Evolutionary conservation across 2,888 invertebrate species (phyloP).

Genomic region (Ypsolopha sequella): DNA sequence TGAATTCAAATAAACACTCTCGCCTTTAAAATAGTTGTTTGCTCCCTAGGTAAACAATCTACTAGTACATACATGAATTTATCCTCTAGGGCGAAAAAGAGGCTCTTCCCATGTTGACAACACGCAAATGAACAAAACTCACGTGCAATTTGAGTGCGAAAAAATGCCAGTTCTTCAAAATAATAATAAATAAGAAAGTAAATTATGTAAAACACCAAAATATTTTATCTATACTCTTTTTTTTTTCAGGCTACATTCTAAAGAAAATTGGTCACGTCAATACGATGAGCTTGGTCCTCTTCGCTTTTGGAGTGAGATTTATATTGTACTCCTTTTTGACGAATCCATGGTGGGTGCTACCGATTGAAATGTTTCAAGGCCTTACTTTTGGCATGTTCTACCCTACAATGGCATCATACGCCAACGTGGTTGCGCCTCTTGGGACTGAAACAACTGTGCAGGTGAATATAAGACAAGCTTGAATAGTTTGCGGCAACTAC

Average conservation of each 20-base stretch:
- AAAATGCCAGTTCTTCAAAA: too few relatives aligned
- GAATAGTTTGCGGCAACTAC: neutral
- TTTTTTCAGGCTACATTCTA: constrained; percentile 74
- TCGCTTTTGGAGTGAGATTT: constrained; percentile 85
- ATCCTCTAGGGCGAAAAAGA: too few relatives aligned
- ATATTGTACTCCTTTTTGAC: constrained; percentile 83
- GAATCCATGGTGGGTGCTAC: constrained; percentile 87
- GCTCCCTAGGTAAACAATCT: too few relatives aligned
- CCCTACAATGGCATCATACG: constrained; percentile 90
- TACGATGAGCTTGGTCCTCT: constrained; percentile 85
- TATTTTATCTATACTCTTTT: neutral
- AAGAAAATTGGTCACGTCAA: constrained; percentile 85
- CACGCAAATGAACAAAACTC: too few relatives aligned
- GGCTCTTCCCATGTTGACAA: too few relatives aligned
- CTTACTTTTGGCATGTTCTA: constrained; percentile 91
- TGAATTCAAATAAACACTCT: too few relatives aligned
- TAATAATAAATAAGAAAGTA: too few relatives aligned
- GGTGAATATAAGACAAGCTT: constrained; percentile 45
- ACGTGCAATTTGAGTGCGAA: too few relatives aligned
- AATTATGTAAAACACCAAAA: too few relatives aligned
- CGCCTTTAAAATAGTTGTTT: too few relatives aligned
- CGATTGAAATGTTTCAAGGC: constrained; percentile 89
- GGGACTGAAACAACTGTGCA: constrained; percentile 91
- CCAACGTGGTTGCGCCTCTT: constrained; percentile 83
- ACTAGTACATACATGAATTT: too few relatives aligned